Evolutionary conservation across 2,888 invertebrate genomes (phyloP).

Genomic region (Caenorhabditis japonica): DNA sequence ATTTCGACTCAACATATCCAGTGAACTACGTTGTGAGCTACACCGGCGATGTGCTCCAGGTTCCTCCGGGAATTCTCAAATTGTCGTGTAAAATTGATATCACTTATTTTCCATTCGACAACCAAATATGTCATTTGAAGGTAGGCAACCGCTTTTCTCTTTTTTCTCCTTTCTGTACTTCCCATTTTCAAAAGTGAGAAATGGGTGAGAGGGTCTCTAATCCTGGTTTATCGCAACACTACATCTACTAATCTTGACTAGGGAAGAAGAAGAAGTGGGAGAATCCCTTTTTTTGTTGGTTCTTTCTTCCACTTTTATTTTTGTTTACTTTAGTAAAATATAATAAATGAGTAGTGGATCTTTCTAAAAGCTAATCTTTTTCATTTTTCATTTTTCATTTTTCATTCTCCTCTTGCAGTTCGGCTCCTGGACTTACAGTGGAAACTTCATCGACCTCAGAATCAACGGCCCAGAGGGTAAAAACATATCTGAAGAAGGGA

Average conservation of each 20-base stretch:
- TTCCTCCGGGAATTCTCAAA: slow-evolving; percentile 86
- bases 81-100: slow-evolving; percentile 92
- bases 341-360: slow-evolving; percentile 34
- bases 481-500: slow-evolving; percentile 62
- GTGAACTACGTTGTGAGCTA: slow-evolving; percentile 84
- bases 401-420: slow-evolving; percentile 80
- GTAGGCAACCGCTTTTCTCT: too few relatives aligned
- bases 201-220: slow-evolving; percentile 8
- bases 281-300: not conserved
- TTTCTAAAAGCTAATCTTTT: too few relatives aligned
- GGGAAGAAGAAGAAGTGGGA: not conserved
- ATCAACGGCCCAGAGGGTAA: slow-evolving; percentile 64
- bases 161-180: not conserved
- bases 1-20: slow-evolving; percentile 72
- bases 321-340: slow-evolving; percentile 30
- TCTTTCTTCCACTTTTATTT: slow-evolving; percentile 12
- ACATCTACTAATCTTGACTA: slow-evolving; percentile 53
- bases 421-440: slow-evolving; percentile 99
- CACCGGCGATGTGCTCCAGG: slow-evolving; percentile 92
- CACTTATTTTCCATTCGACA: slow-evolving; percentile 83
- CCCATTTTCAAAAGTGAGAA: not conserved
- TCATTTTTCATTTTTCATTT: slow-evolving; percentile 18
- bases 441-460: slow-evolving; percentile 86
- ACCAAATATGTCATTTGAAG: slow-evolving; percentile 80
- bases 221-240: slow-evolving; percentile 41